A percentile compares a stretch with the other conserved stretches of the same genome.
These are phyloP conservation scores for Atherinosoma microstoma DNA, from an alignment of 2,797 vertebrate genomes.

Conservation along the genomic window DNA sequence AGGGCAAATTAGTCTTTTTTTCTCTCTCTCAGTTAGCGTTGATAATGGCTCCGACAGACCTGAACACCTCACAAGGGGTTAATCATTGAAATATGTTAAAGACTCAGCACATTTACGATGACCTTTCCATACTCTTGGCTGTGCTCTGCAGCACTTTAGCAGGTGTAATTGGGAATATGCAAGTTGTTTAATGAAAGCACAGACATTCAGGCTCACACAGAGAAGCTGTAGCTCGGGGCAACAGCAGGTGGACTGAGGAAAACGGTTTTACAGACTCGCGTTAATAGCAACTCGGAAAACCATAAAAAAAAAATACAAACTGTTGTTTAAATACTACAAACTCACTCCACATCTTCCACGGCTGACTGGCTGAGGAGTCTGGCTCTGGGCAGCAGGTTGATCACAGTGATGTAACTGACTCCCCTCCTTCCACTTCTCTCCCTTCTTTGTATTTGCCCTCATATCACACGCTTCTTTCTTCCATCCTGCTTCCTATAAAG, in stretches of 20 bases:
- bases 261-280: neutral
- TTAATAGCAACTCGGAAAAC: neutral
- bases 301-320: neutral
- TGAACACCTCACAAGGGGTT: neutral
- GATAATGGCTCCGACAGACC: neutral
- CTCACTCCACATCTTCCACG: neutral
- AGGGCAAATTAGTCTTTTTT: neutral
- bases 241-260: slow-evolving; percentile 15
- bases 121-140: slow-evolving; percentile 42
- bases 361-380: slow-evolving; percentile 31
- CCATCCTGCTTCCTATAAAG: slow-evolving; percentile 24
- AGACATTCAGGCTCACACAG: slow-evolving; percentile 37
- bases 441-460: slow-evolving; percentile 20
- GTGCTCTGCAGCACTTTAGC: slow-evolving; percentile 31
- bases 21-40: neutral
- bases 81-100: slow-evolving; percentile 39
- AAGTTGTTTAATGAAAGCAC: slow-evolving; percentile 43
- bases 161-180: slow-evolving; percentile 36
- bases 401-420: slow-evolving; percentile 67
- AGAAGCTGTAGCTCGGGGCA: slow-evolving; percentile 10
- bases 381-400: slow-evolving; percentile 60
- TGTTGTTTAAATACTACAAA: neutral
- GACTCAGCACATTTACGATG: slow-evolving; percentile 29
- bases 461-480: slow-evolving; percentile 13
- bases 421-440: slow-evolving; percentile 30